Base-by-base conservation (phyloP, 2,888 invertebrate species). In the Rhamphomyia laevipes region DNA sequence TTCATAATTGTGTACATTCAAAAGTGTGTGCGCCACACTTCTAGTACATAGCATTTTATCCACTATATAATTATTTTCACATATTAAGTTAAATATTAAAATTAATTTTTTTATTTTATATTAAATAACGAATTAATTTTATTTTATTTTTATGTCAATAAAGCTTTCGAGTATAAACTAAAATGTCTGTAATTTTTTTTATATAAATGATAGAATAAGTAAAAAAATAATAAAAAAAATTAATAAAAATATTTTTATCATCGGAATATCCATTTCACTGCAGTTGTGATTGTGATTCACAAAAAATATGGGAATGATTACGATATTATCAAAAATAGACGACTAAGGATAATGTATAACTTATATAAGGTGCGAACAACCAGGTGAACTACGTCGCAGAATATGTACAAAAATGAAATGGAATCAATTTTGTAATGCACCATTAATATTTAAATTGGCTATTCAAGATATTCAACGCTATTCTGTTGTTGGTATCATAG, bases 241-340 rank as follows among this genome's bases (percentile, higher is more conserved):
- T n/a, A n/a, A n/a, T n/a, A n/a, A n/a, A n/a, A n/a, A n/a, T n/a
- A n/a, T 42, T n/a, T 42, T 11, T n/a, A 12, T 23, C 9, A 17
- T 44, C 77, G 87, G 91, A 87, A 64, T 93, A 93, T 71, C 92
- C 93, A 42, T 74, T 93, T 59, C 82, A 84, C 55, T 94, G 93
- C 70, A 86, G 83, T 63, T 94, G 93, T 68, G n/a, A n/a, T n/a
- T n/a, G n/a, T n/a, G 88, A 91, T 66, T 82, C 90, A 51, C 86
- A 90, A 71, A 87, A 89, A 66, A 77, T 91, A 44, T 91, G 93
- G 88, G 86, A 85, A 72, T 94, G 92, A 92, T 76, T 93, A 65
- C 77, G 87, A 63, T 86, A 89, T 67, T 88, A 94, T 73, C 80
- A 83, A 62, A 89, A 90, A 72, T 70, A 70, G 70, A 66, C 64